These are phyloP conservation scores for Apogon hyalosoma DNA, from an alignment of 2,797 vertebrate genomes.

Conservation along the genomic window DNA sequence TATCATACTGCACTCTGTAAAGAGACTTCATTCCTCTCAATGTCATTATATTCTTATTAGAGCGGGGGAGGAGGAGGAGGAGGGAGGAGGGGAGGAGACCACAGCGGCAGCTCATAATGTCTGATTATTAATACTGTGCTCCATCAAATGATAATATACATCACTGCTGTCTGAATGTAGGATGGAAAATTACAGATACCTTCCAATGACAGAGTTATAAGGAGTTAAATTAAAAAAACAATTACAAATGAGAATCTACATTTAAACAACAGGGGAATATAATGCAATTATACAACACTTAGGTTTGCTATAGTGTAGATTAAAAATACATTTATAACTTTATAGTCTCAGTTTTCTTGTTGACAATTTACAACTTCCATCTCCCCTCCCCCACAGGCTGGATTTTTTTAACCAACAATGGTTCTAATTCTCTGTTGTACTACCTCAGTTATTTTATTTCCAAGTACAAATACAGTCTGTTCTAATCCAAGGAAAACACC, in stretches of 20 bases:
- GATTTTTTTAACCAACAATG: no score
- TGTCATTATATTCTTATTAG: constrained; percentile 62
- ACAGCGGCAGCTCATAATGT: constrained; percentile 5
- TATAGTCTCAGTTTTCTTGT: no score
- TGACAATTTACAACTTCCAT: no score
- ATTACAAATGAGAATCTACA: background rate
- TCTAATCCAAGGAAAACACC: no score
- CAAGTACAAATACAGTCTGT: no score
- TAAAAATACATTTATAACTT: no score
- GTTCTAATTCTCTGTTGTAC: no score
- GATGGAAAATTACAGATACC: background rate
- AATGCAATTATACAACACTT: no score
- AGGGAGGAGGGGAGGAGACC: constrained; percentile 9
- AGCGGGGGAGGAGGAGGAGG: constrained; percentile 14
- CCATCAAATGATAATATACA: background rate
- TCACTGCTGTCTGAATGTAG: background rate
- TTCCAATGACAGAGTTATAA: background rate
- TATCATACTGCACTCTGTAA: constrained; percentile 38
- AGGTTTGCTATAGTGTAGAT: no score
- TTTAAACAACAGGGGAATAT: background rate
- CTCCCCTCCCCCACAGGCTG: no score
- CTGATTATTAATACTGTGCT: constrained; percentile 17
- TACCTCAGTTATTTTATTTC: no score
- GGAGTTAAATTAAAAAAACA: background rate
- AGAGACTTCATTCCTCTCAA: constrained; percentile 48